Conservation (phyloP, 2,888 invertebrate genomes). For the Ctena decussata region DNA sequence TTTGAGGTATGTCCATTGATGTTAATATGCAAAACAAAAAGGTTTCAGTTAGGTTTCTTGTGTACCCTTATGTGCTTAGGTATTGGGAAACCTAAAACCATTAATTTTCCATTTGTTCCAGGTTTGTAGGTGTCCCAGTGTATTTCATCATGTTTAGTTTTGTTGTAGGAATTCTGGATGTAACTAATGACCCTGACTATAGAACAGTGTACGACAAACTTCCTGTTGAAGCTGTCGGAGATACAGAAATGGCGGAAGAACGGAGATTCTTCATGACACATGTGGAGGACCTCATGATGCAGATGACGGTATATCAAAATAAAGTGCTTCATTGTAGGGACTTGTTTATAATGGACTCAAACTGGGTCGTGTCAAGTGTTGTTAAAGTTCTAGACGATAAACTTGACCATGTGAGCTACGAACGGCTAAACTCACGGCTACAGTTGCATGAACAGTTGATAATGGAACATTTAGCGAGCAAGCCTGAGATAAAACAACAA, state of each 20-base stretch:
- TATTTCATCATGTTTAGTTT: no score
- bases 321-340: slow-evolving; percentile 79
- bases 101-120: no score
- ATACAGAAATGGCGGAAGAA: slow-evolving; percentile 82
- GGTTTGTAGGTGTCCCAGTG: no score
- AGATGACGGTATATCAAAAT: slow-evolving; percentile 83
- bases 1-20: no score
- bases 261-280: slow-evolving; percentile 84
- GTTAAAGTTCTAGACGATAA: slow-evolving; percentile 82
- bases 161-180: slow-evolving; percentile 82
- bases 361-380: slow-evolving; percentile 82
- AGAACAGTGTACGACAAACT: slow-evolving; percentile 78
- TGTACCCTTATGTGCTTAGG: no score
- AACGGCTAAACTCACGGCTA: slow-evolving; percentile 84
- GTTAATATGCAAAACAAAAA: no score
- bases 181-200: slow-evolving; percentile 85
- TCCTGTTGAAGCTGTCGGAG: slow-evolving; percentile 78
- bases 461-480: slow-evolving; percentile 80
- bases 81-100: no score
- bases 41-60: no score
- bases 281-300: slow-evolving; percentile 82
- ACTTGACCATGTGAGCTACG: slow-evolving; percentile 83
- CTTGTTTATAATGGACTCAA: slow-evolving; percentile 82
- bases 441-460: slow-evolving; percentile 85
- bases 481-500: slow-evolving; percentile 80